Conservation (phyloP, 2,888 invertebrate genomes). For the Chrysodeixis includens region DNA sequence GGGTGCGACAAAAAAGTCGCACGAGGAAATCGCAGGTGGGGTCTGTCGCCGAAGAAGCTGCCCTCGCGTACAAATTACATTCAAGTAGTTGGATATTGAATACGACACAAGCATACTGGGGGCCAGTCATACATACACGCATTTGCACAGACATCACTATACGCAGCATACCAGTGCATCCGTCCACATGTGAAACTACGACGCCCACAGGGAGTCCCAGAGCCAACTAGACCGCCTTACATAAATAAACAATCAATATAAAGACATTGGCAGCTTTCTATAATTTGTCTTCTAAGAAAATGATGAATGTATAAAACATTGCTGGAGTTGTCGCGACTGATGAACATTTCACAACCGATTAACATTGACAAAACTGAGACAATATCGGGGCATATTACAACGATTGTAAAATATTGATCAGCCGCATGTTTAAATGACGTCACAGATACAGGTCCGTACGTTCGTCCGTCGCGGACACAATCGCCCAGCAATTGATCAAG, state of each 20-base stretch:
- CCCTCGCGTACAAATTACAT: conserved; percentile 64
- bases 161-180: conserved; percentile 54
- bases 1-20: conserved; percentile 33
- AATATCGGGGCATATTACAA: conserved; percentile 12
- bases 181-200: conserved; percentile 55
- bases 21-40: background rate
- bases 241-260: conserved; percentile 17
- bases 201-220: conserved; percentile 63
- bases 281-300: conserved; percentile 2
- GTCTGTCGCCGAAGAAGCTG: conserved; percentile 57
- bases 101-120: conserved; percentile 74
- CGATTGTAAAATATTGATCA: background rate
- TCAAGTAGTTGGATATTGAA: conserved; percentile 69
- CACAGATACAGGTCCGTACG: conserved; percentile 18
- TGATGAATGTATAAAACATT: background rate
- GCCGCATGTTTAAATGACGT: background rate
- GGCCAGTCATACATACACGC: conserved; percentile 58
- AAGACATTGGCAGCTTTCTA: conserved; percentile 15
- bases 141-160: conserved; percentile 60
- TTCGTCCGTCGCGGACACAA: conserved; percentile 59
- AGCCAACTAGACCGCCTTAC: conserved; percentile 63
- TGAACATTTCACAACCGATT: background rate
- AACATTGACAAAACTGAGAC: background rate
- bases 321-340: background rate
- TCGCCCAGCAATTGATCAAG: conserved; percentile 69